A percentile compares a stretch with the other conserved stretches of the same genome.
phyloP scores from a whole-genome alignment of 2,797 vertebrate species.

The Chloroceryle amazona region DNA sequence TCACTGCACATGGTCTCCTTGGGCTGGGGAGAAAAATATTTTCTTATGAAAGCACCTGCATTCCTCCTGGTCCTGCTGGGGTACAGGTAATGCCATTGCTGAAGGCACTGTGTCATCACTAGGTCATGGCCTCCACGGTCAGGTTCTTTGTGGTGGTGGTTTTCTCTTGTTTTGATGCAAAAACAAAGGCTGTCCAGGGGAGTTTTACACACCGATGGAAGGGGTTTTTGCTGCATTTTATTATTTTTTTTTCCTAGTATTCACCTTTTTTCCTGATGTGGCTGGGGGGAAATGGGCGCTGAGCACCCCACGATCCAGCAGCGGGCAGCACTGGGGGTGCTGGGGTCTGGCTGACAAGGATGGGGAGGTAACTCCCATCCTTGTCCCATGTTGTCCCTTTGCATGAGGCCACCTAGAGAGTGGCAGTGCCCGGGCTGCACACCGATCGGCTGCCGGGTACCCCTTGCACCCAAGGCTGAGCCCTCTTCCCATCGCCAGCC shows the following conservation, averaged over 20 bases:
- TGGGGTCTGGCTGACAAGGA: not conserved
- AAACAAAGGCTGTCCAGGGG: fast-evolving
- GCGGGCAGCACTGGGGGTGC: fast-evolving
- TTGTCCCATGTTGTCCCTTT: fast-evolving
- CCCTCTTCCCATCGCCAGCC: not conserved
- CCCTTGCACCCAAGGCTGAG: not conserved
- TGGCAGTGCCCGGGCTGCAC: fast-evolving
- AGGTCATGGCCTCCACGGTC: not conserved
- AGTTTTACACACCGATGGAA: fast-evolving
- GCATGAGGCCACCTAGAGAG: fast-evolving
- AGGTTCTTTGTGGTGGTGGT: not conserved
- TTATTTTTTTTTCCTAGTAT: fast-evolving
- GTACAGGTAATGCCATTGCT: not conserved
- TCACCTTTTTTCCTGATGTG: not conserved
- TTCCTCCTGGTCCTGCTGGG: slow-evolving; percentile 1
- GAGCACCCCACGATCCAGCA: not conserved
- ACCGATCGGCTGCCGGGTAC: fast-evolving
- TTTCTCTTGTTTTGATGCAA: not conserved
- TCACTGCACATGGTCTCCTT: not conserved
- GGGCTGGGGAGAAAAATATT: slow-evolving; percentile 5
- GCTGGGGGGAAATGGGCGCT: fast-evolving
- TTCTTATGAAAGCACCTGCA: not conserved
- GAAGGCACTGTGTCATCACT: not conserved
- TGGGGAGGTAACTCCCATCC: not conserved
- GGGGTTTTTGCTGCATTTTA: fast-evolving